Base-by-base conservation (phyloP, 2,888 invertebrate species). In the Lucinisca nassula region DNA sequence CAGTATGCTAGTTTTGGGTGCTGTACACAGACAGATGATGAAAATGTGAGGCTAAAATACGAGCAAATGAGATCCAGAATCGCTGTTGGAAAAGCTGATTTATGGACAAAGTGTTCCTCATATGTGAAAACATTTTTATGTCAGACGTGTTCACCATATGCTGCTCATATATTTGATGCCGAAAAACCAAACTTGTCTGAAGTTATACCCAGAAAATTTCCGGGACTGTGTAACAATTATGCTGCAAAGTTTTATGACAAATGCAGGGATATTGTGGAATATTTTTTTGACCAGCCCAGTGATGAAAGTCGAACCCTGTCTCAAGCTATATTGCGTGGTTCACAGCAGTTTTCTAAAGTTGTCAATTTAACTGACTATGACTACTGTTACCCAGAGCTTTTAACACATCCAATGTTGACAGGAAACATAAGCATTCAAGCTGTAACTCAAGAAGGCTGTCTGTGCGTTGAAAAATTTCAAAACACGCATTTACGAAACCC, bases 101-200 rank as follows among this genome's bases (percentile, higher is more conserved):
- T 91, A 21, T 92, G 92, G 92, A 67, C 32, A 27, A 70, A 70
- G 8, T 95, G 96, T 85, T 79, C 89, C 2, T 73, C 84, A 14
- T 92, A 92, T 77, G 86, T 94, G 0, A 86, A 90, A 75, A 92
- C 93, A 24, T 76, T 96, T 17, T 72, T 95, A 12, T 96, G 96
- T 82, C 94, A 94, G 82, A 90, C 92, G 35, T 96, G 96, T 84
- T 95, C 95, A 0, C 96, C 96, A 0, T 95, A 95, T 79, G 95
- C 95, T 0, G 95, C 95, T 10, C 95, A 95, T 84, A 92, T 95
- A 14, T 95, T 92, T 86, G 95, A 94, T 75, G 93, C 94, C 0
- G 95, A 95, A 79, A 81, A 86, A 35, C 61, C 67, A 30, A 49
- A 75, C 70, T 67, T 75, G 8, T 27, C 14, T 14, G 37, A 30